Evolutionary conservation across 2,797 vertebrate genomes (phyloP).

Genomic region (Acomys russatus): DNA sequence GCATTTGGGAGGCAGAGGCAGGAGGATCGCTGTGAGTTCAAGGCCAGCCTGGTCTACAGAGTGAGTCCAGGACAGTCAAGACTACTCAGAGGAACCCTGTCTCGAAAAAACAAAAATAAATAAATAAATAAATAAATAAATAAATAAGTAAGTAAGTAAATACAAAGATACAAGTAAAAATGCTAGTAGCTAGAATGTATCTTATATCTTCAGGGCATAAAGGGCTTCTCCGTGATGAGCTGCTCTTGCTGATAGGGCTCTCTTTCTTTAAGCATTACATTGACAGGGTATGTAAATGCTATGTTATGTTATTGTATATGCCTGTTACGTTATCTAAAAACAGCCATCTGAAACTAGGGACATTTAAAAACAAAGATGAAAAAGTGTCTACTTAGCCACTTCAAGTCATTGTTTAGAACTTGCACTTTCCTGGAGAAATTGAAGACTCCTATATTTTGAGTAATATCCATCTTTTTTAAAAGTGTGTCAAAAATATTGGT

Average conservation of each 20-base stretch:
- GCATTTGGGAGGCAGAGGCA: too few relatives aligned
- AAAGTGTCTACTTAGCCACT: conserved; percentile 24
- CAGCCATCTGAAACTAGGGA: conserved; percentile 25
- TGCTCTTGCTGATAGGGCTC: conserved; percentile 78
- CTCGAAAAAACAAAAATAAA: too few relatives aligned
- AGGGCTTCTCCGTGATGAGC: conserved; percentile 78
- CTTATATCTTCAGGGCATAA: conserved; percentile 79
- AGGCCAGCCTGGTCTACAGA: too few relatives aligned
- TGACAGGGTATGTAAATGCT: conserved; percentile 67
- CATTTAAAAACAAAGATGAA: conserved; percentile 62
- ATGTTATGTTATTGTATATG: neutral
- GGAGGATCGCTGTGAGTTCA: too few relatives aligned
- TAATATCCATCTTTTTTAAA: neutral
- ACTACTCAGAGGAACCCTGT: too few relatives aligned
- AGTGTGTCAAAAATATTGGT: neutral
- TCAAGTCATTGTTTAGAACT: conserved; percentile 52
- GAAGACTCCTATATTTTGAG: conserved; percentile 42
- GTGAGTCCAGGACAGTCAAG: too few relatives aligned
- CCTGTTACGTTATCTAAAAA: conserved; percentile 44
- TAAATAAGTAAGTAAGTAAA: too few relatives aligned
- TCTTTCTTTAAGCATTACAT: conserved; percentile 57
- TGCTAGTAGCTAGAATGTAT: conserved; percentile 86
- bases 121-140: too few relatives aligned
- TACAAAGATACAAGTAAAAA: conserved; percentile 86
- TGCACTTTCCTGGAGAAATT: conserved; percentile 33